phyloP scores from a whole-genome alignment of 2,888 invertebrate genomes.

The Sarcophaga variegata region DNA sequence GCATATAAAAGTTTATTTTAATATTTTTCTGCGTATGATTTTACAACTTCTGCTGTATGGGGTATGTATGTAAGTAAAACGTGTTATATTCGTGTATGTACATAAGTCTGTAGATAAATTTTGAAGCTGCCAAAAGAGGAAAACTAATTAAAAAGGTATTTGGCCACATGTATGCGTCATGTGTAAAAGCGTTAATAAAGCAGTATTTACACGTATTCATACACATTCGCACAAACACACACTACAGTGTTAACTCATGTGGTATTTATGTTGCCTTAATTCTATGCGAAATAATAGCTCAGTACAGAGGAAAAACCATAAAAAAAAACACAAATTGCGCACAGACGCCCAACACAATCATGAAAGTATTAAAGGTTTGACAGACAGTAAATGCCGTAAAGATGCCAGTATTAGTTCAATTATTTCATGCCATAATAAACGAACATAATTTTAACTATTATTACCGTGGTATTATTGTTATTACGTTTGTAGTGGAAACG shows the following conservation, averaged over 20 bases:
- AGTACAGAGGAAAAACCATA: neutral
- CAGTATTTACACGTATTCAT: neutral
- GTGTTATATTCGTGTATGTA: neutral
- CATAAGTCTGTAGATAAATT: neutral
- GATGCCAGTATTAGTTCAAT: conserved; percentile 34
- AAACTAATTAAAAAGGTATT: conserved; percentile 57
- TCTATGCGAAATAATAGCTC: conserved; percentile 9
- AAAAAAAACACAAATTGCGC: neutral
- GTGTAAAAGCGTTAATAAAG: conserved; percentile 33
- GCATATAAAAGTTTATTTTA: conserved; percentile 24
- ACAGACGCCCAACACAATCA: neutral
- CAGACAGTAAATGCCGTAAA: conserved; percentile 29
- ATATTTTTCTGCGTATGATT: neutral
- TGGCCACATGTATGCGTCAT: conserved; percentile 25
- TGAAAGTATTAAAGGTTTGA: conserved; percentile 18
- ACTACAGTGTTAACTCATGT: neutral
- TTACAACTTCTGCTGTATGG: neutral
- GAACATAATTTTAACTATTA: conserved; percentile 37
- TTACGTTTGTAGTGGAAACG: conserved; percentile 3
- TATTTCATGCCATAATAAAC: conserved; percentile 34
- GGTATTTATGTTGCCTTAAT: conserved; percentile 16
- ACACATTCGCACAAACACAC: neutral
- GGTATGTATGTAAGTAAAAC: neutral
- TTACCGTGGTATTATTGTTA: conserved; percentile 18
- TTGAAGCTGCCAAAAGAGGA: conserved; percentile 29